These are phyloP conservation scores for Tyria jacobaeae DNA, from an alignment of 2,888 invertebrate genomes.

Conservation along the genomic window DNA sequence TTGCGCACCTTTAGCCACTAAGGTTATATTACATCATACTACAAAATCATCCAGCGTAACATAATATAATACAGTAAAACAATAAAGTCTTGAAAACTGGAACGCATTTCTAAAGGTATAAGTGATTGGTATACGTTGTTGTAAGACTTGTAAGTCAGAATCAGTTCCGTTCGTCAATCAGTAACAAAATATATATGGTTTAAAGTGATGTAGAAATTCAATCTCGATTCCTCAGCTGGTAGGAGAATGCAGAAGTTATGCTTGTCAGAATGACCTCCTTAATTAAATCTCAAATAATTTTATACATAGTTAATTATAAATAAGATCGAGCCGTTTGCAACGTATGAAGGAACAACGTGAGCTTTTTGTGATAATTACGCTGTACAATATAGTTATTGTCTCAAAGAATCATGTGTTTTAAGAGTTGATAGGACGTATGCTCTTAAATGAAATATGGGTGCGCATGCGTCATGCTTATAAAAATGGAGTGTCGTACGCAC, in stretches of 20 bases:
- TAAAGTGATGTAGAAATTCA: conserved; percentile 53
- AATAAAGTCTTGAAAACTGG: conserved; percentile 23
- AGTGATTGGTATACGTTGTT: conserved; percentile 21
- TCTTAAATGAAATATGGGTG: conserved; percentile 46
- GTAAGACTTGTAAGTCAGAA: too few species aligned
- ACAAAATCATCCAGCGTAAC: conserved; percentile 58
- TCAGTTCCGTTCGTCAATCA: conserved; percentile 51
- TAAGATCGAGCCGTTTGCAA: conserved; percentile 43
- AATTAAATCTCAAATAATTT: conserved; percentile 59
- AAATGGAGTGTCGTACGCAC: conserved; percentile 56
- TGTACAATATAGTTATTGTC: conserved; percentile 18
- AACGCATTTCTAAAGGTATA: conserved; percentile 6
- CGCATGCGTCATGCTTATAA: conserved; percentile 70
- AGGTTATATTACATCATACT: conserved; percentile 63
- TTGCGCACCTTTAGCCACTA: conserved; percentile 49
- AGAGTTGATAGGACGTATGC: conserved; percentile 31
- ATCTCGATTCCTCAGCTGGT: conserved; percentile 28
- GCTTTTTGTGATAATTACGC: conserved; percentile 31
- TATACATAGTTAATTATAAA: conserved; percentile 48
- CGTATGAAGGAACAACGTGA: conserved; percentile 25
- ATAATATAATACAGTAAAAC: conserved; percentile 30
- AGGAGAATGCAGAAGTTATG: conserved; percentile 17
- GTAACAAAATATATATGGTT: conserved; percentile 46
- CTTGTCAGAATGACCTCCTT: conserved; percentile 48
- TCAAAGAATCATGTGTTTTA: conserved; percentile 25